Conservation (phyloP, 2,888 invertebrate species). For the Lasiommata megera region DNA sequence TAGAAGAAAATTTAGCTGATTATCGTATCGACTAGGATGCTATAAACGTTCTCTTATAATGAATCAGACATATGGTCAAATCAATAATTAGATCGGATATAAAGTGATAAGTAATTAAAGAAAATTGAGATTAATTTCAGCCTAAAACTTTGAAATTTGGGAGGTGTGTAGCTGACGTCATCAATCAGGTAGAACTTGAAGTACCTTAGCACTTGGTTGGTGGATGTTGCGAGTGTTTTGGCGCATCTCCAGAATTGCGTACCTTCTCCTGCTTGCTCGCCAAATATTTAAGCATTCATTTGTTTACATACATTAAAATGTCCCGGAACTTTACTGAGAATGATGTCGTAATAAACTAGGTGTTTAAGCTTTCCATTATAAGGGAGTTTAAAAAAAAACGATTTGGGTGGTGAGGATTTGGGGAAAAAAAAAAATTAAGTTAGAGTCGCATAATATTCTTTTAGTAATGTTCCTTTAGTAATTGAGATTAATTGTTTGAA, state of each 20-base stretch:
- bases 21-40: too few relatives aligned
- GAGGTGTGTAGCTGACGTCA: neutral
- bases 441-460: too few relatives aligned
- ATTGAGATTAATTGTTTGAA: too few relatives aligned
- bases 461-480: too few relatives aligned
- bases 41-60: too few relatives aligned
- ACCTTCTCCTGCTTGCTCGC: neutral
- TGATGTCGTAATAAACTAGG: neutral
- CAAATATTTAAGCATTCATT: conserved; percentile 3
- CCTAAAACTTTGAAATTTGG: neutral
- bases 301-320: neutral
- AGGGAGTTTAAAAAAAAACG: neutral
- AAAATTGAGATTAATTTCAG: neutral
- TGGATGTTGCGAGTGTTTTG: neutral
- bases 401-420: neutral
- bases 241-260: conserved; percentile 1
- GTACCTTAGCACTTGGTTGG: neutral
- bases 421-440: too few relatives aligned
- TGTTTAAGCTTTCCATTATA: neutral
- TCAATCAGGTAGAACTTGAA: neutral
- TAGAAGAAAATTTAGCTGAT: too few relatives aligned
- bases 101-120: neutral
- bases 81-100: too few relatives aligned
- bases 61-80: too few relatives aligned
- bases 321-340: neutral